Conservation (phyloP, 2,888 invertebrate species). For the Rhagophthalmus giganteus region DNA sequence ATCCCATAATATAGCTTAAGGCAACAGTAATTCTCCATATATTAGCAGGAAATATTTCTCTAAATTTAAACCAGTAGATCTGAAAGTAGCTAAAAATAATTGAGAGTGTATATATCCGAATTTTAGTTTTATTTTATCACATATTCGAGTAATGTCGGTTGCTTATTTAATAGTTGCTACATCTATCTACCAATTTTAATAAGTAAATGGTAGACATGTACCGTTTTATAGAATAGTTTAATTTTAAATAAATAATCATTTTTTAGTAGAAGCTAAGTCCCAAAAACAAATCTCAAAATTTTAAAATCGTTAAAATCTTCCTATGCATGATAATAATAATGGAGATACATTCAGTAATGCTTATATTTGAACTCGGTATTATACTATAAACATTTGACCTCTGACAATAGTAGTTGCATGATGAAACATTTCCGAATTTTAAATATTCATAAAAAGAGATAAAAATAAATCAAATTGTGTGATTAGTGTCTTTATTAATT, state of each 20-base stretch:
- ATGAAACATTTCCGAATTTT: too few relatives aligned
- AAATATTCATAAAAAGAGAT: too few relatives aligned
- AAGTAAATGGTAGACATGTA: slow-evolving; percentile 9
- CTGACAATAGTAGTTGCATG: too few relatives aligned
- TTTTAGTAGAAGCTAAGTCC: slow-evolving; percentile 7
- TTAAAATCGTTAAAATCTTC: background rate
- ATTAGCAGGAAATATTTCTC: slow-evolving; percentile 12
- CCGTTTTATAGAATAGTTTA: slow-evolving; percentile 7
- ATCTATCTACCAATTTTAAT: slow-evolving; percentile 14
- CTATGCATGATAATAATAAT: too few relatives aligned
- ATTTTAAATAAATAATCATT: slow-evolving; percentile 6
- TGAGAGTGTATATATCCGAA: slow-evolving; percentile 7
- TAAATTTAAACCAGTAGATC: slow-evolving; percentile 22
- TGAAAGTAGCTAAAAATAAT: slow-evolving; percentile 18
- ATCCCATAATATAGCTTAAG: background rate
- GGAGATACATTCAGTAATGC: too few relatives aligned
- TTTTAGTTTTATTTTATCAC: slow-evolving; percentile 6
- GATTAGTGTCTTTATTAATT: too few relatives aligned
- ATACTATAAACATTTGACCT: too few relatives aligned
- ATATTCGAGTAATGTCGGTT: slow-evolving; percentile 11
- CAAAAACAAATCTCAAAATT: slow-evolving; percentile 2
- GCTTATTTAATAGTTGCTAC: slow-evolving; percentile 18
- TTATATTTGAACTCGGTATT: too few relatives aligned
- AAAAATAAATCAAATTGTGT: too few relatives aligned
- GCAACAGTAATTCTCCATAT: slow-evolving; percentile 2